These are phyloP conservation scores for Lutjanus argentimaculatus DNA, from an alignment of 2,797 vertebrate species.

Conservation along the genomic window DNA sequence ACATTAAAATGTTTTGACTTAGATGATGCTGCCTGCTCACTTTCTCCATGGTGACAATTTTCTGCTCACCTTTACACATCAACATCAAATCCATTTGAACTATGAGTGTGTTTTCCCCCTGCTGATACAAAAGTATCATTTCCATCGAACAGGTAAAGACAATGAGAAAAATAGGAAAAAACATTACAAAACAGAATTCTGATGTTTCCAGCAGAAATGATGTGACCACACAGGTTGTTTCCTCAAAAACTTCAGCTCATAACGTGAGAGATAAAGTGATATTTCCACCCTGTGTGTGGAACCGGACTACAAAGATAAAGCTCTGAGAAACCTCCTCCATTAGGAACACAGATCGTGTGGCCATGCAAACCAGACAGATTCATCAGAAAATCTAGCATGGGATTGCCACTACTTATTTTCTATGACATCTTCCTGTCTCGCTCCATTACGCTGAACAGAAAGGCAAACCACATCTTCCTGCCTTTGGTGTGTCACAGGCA, in stretches of 20 bases:
- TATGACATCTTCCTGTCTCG: conserved; percentile 84
- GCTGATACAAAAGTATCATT: conserved; percentile 59
- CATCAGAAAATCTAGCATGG: conserved; percentile 79
- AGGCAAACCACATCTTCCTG: conserved; percentile 84
- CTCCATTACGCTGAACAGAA: conserved; percentile 83
- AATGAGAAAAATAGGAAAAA: conserved; percentile 68
- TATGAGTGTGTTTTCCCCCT: conserved; percentile 41
- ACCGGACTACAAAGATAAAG: conserved; percentile 66
- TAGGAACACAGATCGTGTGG: conserved; percentile 79
- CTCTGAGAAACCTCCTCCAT: conserved; percentile 82
- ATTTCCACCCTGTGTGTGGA: conserved; percentile 83
- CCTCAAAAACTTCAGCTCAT: conserved; percentile 75
- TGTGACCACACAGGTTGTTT: conserved; percentile 74
- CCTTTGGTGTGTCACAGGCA: conserved; percentile 56
- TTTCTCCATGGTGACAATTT: conserved; percentile 46
- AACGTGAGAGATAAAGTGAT: conserved; percentile 73
- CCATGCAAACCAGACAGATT: conserved; percentile 70
- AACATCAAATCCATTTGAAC: conserved; percentile 43
- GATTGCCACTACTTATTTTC: conserved; percentile 81
- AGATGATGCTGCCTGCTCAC: conserved; percentile 19
- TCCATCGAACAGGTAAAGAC: conserved; percentile 77
- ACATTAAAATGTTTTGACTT: background rate
- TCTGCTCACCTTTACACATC: conserved; percentile 28
- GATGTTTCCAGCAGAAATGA: conserved; percentile 81
- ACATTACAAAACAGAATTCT: conserved; percentile 64